Evolutionary conservation across 2,888 invertebrate species (phyloP), one percentile per base, ranked within the genome.

Genomic region (Myathropa florea): DNA sequence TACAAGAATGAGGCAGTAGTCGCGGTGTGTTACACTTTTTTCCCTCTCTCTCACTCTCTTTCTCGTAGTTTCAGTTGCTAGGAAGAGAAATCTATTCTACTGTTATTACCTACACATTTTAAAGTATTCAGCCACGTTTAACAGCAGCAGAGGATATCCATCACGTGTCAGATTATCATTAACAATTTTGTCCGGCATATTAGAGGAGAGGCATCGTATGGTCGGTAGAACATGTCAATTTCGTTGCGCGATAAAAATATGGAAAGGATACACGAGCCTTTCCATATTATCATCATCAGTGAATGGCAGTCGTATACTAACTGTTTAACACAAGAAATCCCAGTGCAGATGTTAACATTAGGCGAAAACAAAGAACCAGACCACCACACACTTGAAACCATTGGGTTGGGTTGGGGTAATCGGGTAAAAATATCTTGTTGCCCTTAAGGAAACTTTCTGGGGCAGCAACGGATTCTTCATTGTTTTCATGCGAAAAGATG

Each of bases 111-210:
- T 68, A 18, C n/a, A 18, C 46, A 67, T 75, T 84, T 84, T 39
- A 36, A 68, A 70, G 33, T 28, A 64, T 72, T 46, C 18, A 18
- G 18, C 14, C 65, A 30, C 72, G 73, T 36, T 57, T 59, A 65
- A 65, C 36, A 28, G 76, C 36, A 36, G 70, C 64, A 26, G 76
- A 73, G 76, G 72, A 81, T 85, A 85, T 85, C 85, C 85, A 85
- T 85, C 85, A 85, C 72, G 72, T 85, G 85, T 85, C 88, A 89
- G 89, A 89, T 89, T 89, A 89, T 89, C 90, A 90, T 90, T 90
- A 90, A 89, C 88, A 89, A 90, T 90, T 90, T 89, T 88, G 89
- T 89, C 89, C 89, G 89, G 75, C 86, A 86, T 59, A 86, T 86
- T 86, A 82, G 70, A 78, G 68, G 65, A 46, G 30, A 21, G 57